phyloP scores from a whole-genome alignment of 2,113 vertebrate genomes.

The Ammodytes dubius region DNA sequence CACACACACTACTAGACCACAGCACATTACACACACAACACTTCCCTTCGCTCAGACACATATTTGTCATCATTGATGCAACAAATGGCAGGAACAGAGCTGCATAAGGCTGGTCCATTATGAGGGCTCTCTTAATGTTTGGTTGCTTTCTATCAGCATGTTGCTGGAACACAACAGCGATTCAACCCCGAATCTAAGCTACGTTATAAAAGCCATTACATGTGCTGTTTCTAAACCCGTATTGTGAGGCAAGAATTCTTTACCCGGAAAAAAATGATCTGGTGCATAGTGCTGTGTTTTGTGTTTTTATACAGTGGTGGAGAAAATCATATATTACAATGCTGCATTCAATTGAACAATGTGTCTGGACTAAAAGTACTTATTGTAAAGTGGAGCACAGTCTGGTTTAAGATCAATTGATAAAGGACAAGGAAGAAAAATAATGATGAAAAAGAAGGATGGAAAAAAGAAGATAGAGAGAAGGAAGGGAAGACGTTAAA shows the following conservation, averaged over 20 bases:
- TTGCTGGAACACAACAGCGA: slow-evolving; percentile 1
- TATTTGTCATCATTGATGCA: slow-evolving; percentile 71
- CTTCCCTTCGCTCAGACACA: slow-evolving; percentile 52
- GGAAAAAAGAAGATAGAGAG: background rate
- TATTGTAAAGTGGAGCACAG: background rate
- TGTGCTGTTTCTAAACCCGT: background rate
- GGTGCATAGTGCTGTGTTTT: background rate
- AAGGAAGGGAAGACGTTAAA: background rate
- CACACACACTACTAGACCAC: slow-evolving; percentile 34
- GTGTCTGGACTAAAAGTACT: background rate
- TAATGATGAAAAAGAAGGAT: background rate
- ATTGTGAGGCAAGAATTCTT: background rate
- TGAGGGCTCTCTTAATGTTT: slow-evolving; percentile 39
- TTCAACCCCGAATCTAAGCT: background rate
- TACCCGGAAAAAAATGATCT: background rate
- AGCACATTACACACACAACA: slow-evolving; percentile 62
- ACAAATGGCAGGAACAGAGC: slow-evolving; percentile 68
- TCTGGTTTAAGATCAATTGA: background rate
- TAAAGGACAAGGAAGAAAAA: background rate
- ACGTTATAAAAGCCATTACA: background rate
- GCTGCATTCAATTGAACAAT: background rate
- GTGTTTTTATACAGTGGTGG: background rate
- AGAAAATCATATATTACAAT: background rate
- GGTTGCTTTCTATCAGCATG: slow-evolving; percentile 17
- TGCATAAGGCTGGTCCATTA: slow-evolving; percentile 55